Evolutionary conservation across 1,140 invertebrate species (phyloP), one percentile per base, ranked within the genome.

Genomic region (Drosophila ohnishii): DNA sequence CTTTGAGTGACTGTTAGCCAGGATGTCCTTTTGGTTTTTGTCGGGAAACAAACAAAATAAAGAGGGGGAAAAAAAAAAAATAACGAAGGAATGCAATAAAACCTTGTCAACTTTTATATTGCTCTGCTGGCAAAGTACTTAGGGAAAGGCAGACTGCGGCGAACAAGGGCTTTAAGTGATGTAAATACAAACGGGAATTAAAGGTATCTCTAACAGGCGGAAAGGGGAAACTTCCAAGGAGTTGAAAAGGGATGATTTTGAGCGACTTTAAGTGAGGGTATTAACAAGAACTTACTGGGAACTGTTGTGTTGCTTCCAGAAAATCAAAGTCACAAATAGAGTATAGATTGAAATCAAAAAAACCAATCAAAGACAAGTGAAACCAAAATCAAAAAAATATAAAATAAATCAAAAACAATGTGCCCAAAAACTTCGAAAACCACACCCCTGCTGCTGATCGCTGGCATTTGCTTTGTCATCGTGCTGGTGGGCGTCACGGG

Each of bases 361-460:
- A 8, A 40, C 28, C 8, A 47, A 63, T 35, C n/a, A 55, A 30
- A 7, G 13, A 2, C 39, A 35, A 65, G 5, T 11, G 16, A 34
- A 34, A 50, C 3, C 2, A 10, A 45, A 53, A 66, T 65, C 45
- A 32, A 42, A 56, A 42, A 47, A n/a, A 65, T 56, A 2, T 1
- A 19, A 55, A 60, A 45, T 19, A 51, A 53, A 39, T 10, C 2
- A 3, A 60, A 28, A 45, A 91, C 5, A 10, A 55, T 91, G 90
- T 91, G 90, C 48, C 86, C 84, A 9, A 91, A 91, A 67, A 91
- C 81, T 28, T 78, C 81, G 22, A 91, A 90, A 55, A 85, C 84
- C 28, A 87, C 84, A 39, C 90, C 90, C 8, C 13, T 90, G 40
- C 77, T 91, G 50, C 67, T 91, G 58, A 90, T 91, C 53, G 88